These are phyloP conservation scores for Chrysomallon squamiferum DNA, from an alignment of 1,140 invertebrate species.

Conservation along the genomic window DNA sequence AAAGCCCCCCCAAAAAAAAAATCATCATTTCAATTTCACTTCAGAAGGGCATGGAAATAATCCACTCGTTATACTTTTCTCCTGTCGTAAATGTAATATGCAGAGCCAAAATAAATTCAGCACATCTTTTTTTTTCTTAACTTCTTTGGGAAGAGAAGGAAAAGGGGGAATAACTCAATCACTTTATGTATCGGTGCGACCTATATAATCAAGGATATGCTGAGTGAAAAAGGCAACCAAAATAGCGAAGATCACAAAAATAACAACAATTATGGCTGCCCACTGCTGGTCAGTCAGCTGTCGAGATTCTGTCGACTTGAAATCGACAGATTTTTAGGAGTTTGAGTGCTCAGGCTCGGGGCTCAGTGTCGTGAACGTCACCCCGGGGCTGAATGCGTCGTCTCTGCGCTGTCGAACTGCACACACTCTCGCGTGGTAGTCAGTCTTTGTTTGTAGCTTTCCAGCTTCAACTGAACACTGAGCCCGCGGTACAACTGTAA, in stretches of 20 bases:
- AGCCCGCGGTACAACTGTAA: conserved; percentile 75
- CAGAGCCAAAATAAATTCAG: too few relatives aligned
- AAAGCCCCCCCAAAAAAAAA: too few relatives aligned
- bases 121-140: too few relatives aligned
- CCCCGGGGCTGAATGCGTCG: conserved; percentile 72
- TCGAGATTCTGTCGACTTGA: conserved; percentile 55
- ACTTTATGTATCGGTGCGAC: too few relatives aligned
- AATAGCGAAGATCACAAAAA: conserved; percentile 72
- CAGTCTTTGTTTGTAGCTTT: conserved; percentile 73
- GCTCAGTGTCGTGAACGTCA: conserved; percentile 67
- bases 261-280: conserved; percentile 71
- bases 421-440: conserved; percentile 78
- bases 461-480: conserved; percentile 72
- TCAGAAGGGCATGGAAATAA: too few relatives aligned
- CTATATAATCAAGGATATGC: conserved; percentile 54
- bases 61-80: too few relatives aligned
- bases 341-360: conserved; percentile 38
- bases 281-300: conserved; percentile 72
- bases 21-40: too few relatives aligned
- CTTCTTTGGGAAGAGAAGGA: too few relatives aligned
- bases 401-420: conserved; percentile 69
- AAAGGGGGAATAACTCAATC: too few relatives aligned
- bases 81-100: too few relatives aligned
- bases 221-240: conserved; percentile 70
- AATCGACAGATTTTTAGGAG: conserved; percentile 13